Conservation (phyloP, 2,113 vertebrate genomes). For the Ciconia maguari region DNA sequence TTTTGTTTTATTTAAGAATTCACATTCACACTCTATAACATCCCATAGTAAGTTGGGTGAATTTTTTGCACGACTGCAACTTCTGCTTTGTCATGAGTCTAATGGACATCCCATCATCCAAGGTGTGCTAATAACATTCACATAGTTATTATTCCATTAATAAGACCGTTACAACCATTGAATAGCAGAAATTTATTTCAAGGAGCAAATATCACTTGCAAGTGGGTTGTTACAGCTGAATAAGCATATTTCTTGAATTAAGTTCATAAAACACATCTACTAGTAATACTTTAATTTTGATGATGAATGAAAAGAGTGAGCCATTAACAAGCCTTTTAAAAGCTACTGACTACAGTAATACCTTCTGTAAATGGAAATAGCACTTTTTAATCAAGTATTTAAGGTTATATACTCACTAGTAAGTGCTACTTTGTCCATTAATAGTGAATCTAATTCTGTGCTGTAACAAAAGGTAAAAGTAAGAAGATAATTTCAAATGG, state of each 20-base stretch:
- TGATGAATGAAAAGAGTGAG: conserved; percentile 60
- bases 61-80: neutral
- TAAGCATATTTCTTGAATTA: conserved; percentile 74
- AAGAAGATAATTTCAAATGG: conserved; percentile 33
- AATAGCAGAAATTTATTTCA: conserved; percentile 65
- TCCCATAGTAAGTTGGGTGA: neutral
- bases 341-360: conserved; percentile 69
- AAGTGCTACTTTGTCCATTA: conserved; percentile 68
- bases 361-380: conserved; percentile 70
- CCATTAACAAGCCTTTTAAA: conserved; percentile 77
- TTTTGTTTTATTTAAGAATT: neutral
- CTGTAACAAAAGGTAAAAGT: neutral
- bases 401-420: conserved; percentile 70
- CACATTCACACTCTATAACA: fast-evolving
- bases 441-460: conserved; percentile 37
- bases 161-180: conserved; percentile 62
- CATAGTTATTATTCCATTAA: conserved; percentile 79
- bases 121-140: neutral
- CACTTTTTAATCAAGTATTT: conserved; percentile 67
- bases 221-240: conserved; percentile 71
- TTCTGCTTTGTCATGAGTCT: neutral
- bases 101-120: conserved; percentile 13
- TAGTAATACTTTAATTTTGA: conserved; percentile 70
- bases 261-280: conserved; percentile 72
- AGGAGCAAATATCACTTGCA: conserved; percentile 55